Conservation (phyloP, 2,113 vertebrate genomes). For the Lasiurus cinereus region DNA sequence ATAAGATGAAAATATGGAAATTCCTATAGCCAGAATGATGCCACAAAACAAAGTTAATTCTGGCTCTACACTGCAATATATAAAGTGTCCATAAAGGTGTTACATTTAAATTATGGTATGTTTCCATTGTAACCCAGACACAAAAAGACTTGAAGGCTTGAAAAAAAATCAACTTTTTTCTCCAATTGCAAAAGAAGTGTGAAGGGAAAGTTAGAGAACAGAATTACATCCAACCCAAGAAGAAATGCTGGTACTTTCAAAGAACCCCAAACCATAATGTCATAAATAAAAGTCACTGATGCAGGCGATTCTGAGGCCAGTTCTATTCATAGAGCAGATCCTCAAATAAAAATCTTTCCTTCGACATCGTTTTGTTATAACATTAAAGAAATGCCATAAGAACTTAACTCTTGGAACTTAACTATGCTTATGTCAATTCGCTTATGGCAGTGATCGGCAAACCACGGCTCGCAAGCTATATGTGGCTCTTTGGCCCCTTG, state of each 20-base stretch:
- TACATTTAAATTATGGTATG: background rate
- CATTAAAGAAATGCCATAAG: background rate
- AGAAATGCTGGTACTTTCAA: background rate
- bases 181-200: background rate
- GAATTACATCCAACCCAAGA: background rate
- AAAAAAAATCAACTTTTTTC: background rate
- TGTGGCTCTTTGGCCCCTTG: no score
- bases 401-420: background rate
- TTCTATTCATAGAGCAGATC: background rate
- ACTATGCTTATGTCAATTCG: background rate
- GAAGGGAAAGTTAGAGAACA: accelerated
- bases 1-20: slow-evolving; percentile 31
- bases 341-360: background rate
- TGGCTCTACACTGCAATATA: background rate
- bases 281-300: background rate
- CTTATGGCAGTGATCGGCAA: background rate
- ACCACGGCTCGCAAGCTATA: no score
- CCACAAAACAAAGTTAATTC: background rate
- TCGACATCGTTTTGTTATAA: background rate
- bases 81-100: background rate
- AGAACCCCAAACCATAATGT: background rate
- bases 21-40: slow-evolving; percentile 26
- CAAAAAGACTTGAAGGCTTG: background rate
- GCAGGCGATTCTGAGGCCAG: background rate
- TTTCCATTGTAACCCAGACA: background rate